Evolutionary conservation across 2,113 vertebrate species (phyloP), one percentile per base, ranked within the genome.

Genomic region (Syngnathus floridae): DNA sequence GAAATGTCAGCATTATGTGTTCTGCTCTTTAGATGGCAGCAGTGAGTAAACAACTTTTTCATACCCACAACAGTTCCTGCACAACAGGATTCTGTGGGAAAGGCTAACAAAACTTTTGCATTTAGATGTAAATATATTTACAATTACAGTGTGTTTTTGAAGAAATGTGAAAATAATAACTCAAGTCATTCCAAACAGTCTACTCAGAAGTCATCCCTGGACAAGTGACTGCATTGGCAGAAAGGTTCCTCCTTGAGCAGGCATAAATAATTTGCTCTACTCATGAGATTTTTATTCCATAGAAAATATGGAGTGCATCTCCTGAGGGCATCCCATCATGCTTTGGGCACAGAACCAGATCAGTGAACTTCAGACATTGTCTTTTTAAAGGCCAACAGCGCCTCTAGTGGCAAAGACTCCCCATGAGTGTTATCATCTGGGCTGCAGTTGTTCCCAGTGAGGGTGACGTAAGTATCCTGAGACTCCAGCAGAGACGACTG

Each of bases 391-490:
- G 80, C 51, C 14, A 92, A 92, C 38, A 89, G 73, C 1, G 84
- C 81, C 67, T 74, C 88, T 26, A 88, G 56, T 0, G 85, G 90
- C 45, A 70, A 7, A 16, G 41, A 4, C 48, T 92, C 90, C 49
- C 89, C 86, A 0, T 81, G 79, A 35, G 74, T 69, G 12, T 85
- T 80, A 1, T 73, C 48, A 0, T 74, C 70, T 0, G 74, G 64
- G 0, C 4, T n/a, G 31, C 41, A 67, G 62, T 78, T 66, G 66
- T 72, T 58, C 36, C 66, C 70, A 46, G 90, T 92, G 41, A 94
- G 84, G 40, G 91, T 89, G 58, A 95, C 87, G 5, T 95, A 94
- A 26, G 90, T 80, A 41, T 93, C 93, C 5, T 89, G 88, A 26
- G 88, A 88, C 61, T 88, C 86, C 62, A 89, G 78, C 19, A 84